phyloP scores from a whole-genome alignment of 1,140 invertebrate genomes.

The Trachymyrmex cornetzi region DNA sequence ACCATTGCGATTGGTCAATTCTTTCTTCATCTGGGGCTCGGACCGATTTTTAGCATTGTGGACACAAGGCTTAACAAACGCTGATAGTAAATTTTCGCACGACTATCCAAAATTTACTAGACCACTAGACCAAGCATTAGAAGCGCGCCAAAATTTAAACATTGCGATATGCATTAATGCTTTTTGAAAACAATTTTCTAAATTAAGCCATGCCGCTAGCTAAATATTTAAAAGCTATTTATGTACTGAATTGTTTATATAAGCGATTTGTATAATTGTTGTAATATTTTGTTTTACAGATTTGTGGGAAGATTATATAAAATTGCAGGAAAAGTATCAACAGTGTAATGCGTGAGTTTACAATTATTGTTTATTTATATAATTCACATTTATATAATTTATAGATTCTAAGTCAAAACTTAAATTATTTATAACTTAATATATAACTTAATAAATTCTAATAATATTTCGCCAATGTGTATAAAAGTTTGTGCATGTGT shows the following conservation, averaged over 20 bases:
- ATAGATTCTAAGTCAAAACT: neutral
- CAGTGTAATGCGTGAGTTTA: slow-evolving; percentile 55
- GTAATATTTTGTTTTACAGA: slow-evolving; percentile 70
- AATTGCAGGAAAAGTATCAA: slow-evolving; percentile 62
- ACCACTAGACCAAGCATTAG: neutral
- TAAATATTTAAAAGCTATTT: no score
- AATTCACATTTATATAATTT: slow-evolving; percentile 8
- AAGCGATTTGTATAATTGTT: neutral
- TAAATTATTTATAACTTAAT: neutral
- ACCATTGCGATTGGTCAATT: no score
- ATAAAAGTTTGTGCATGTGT: neutral
- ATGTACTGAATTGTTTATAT: no score
- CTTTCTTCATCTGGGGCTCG: no score
- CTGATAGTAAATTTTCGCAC: neutral
- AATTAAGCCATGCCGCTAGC: neutral
- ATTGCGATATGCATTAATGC: neutral
- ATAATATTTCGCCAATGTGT: neutral
- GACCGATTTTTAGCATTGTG: no score
- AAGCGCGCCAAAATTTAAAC: slow-evolving; percentile 4
- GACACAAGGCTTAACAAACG: no score
- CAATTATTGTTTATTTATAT: neutral
- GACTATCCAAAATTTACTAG: neutral
- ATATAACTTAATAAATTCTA: neutral
- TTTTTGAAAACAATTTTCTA: neutral
- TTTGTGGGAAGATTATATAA: slow-evolving; percentile 75